These are phyloP conservation scores for Macrostomum cliftonense DNA, from an alignment of 2,888 invertebrate species.

Conservation along the genomic window DNA sequence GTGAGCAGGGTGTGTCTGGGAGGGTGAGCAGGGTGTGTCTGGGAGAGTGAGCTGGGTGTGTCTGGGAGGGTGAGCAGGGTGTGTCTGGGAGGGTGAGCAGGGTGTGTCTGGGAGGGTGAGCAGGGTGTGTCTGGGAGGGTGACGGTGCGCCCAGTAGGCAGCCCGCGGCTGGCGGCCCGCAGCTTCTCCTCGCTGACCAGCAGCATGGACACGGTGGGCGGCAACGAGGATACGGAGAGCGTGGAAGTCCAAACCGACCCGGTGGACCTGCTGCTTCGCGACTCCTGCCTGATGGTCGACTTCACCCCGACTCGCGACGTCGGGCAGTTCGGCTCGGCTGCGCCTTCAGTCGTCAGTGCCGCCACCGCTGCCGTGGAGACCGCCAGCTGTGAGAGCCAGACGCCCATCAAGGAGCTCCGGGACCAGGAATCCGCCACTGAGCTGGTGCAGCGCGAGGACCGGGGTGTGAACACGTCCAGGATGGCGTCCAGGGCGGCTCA, in stretches of 20 bases:
- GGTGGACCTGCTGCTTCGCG: background rate
- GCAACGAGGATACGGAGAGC: background rate
- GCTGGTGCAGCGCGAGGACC: slow-evolving; percentile 21
- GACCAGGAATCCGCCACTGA: slow-evolving; percentile 21
- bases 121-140: too few species aligned
- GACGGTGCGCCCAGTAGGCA: too few species aligned
- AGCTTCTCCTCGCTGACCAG: too few species aligned
- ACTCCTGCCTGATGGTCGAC: background rate
- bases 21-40: too few species aligned
- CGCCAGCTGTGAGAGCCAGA: background rate
- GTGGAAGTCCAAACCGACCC: slow-evolving; percentile 4
- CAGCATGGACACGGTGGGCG: background rate
- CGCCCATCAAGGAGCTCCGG: slow-evolving; percentile 7
- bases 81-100: too few species aligned
- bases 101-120: too few species aligned
- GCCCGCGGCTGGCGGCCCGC: too few species aligned
- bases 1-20: too few species aligned
- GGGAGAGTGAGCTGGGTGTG: too few species aligned
- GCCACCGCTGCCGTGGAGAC: background rate
- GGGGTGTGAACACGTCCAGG: slow-evolving; percentile 20
- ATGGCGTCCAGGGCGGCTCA: too few species aligned
- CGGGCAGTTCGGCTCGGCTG: background rate
- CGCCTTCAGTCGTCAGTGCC: background rate
- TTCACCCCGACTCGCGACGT: background rate
- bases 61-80: too few species aligned